Conservation (phyloP, 2,797 vertebrate species). For the Morus bassanus region DNA sequence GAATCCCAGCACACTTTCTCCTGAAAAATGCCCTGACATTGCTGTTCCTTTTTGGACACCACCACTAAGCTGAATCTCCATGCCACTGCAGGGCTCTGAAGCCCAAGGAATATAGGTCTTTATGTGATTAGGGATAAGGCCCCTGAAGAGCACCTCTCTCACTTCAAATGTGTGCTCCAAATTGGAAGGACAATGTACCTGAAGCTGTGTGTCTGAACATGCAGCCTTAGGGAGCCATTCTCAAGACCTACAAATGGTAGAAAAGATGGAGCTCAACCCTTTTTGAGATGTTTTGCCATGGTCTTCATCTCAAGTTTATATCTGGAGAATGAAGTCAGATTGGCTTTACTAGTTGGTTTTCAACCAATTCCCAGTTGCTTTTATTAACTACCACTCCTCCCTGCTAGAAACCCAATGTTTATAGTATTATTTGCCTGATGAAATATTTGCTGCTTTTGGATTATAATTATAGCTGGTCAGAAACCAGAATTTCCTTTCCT, state of each 20-base stretch:
- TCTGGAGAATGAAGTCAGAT: not conserved
- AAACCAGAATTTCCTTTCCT: slow-evolving; percentile 55
- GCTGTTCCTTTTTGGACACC: not conserved
- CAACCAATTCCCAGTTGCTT: not conserved
- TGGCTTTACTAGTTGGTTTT: not conserved
- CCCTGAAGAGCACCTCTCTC: not conserved
- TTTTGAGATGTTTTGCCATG: not conserved
- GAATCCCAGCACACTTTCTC: not conserved
- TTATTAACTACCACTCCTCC: not conserved
- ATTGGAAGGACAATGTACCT: not conserved
- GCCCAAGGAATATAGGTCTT: not conserved
- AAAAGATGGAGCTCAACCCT: not conserved
- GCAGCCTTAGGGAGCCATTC: not conserved
- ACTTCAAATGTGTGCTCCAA: not conserved
- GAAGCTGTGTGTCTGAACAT: not conserved
- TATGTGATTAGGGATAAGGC: not conserved
- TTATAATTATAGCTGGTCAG: slow-evolving; percentile 20
- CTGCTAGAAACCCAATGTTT: slow-evolving; percentile 8
- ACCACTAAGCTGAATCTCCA: not conserved
- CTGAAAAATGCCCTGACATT: not conserved
- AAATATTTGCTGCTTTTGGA: slow-evolving; percentile 49
- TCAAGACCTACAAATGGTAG: not conserved
- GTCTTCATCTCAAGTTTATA: not conserved
- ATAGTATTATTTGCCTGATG: slow-evolving; percentile 21
- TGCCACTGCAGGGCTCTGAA: not conserved